These are phyloP conservation scores for Autographa gamma DNA, from an alignment of 2,888 invertebrate genomes.

Conservation along the genomic window DNA sequence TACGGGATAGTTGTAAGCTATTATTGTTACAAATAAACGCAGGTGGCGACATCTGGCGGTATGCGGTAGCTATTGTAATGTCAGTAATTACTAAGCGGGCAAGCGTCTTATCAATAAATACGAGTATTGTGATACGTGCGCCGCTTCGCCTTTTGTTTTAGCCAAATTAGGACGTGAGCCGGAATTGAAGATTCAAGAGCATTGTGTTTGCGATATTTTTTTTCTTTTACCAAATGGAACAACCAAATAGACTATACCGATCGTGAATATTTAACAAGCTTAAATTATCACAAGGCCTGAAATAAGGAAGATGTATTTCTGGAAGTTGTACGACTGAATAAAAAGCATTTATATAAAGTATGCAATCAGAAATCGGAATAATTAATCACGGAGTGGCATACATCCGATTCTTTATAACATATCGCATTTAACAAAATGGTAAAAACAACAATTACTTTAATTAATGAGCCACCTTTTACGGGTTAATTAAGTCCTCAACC, in stretches of 20 bases:
- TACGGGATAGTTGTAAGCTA: background rate
- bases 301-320: too few relatives aligned
- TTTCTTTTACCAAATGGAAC: background rate
- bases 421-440: background rate
- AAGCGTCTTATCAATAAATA: constrained; percentile 52
- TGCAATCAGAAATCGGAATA: background rate
- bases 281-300: too few relatives aligned
- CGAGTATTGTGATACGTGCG: constrained; percentile 18
- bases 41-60: constrained; percentile 44
- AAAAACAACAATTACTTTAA: constrained; percentile 1
- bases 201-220: background rate
- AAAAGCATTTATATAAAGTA: background rate
- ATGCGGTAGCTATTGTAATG: constrained; percentile 39
- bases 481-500: constrained; percentile 6
- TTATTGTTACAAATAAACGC: constrained; percentile 20
- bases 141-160: constrained; percentile 10
- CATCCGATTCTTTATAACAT: background rate
- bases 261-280: too few relatives aligned
- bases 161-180: constrained; percentile 14
- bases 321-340: too few relatives aligned
- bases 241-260: too few relatives aligned
- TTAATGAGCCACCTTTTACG: constrained; percentile 3
- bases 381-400: background rate
- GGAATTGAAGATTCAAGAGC: background rate
- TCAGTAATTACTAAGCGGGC: constrained; percentile 55